A percentile compares a stretch with the other conserved stretches of the same genome.
Evolutionary conservation across 2,797 vertebrate species (phyloP).

Genomic region (Falco berigora): DNA sequence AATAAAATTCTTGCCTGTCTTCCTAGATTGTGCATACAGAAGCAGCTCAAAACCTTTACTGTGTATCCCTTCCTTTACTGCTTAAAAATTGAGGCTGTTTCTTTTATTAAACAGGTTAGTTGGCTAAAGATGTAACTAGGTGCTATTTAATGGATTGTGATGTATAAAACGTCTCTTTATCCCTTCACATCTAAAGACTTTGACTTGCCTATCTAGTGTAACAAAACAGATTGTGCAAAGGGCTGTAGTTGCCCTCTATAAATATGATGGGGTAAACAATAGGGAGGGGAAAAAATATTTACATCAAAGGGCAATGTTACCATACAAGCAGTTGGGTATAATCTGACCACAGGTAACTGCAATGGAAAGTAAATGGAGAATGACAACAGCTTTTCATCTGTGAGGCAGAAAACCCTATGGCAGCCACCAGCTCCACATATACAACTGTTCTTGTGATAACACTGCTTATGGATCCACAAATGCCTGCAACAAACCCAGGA

Average conservation of each 20-base stretch:
- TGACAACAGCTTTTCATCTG: background rate
- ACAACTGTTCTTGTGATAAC: background rate
- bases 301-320: background rate
- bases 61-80: background rate
- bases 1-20: background rate
- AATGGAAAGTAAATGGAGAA: background rate
- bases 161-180: background rate
- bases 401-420: background rate
- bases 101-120: background rate
- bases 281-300: background rate
- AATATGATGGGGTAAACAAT: background rate
- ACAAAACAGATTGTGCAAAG: background rate
- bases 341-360: background rate
- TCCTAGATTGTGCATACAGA: background rate
- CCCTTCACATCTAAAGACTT: background rate
- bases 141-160: background rate
- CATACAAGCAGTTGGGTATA: background rate
- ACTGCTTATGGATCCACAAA: background rate
- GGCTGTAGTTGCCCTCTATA: background rate
- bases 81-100: background rate
- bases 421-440: background rate
- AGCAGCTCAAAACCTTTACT: background rate
- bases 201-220: background rate
- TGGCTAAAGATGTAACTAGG: background rate
- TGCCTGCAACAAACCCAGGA: background rate